These are phyloP conservation scores for Tetragonula carbonaria DNA, from an alignment of 2,888 invertebrate genomes.

Conservation along the genomic window DNA sequence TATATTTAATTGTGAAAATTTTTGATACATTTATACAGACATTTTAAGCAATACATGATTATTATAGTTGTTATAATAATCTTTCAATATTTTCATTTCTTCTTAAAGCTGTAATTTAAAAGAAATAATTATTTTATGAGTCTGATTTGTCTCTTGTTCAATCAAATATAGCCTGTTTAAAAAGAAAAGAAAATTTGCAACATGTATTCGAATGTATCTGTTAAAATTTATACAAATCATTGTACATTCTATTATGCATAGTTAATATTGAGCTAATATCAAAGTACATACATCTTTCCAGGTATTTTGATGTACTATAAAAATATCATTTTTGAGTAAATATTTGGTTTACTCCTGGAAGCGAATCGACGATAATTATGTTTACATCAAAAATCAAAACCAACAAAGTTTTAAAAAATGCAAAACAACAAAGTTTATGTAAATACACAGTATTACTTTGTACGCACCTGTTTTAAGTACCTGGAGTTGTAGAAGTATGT, in stretches of 20 bases:
- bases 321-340: constrained; percentile 59
- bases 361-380: constrained; percentile 35
- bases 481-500: constrained; percentile 60
- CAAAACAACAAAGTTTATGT: constrained; percentile 41
- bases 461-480: constrained; percentile 60
- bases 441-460: constrained; percentile 27
- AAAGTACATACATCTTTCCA: constrained; percentile 57
- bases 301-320: constrained; percentile 54
- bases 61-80: constrained; percentile 27
- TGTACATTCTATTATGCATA: constrained; percentile 66
- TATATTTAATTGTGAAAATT: constrained; percentile 38
- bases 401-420: constrained; percentile 42
- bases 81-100: constrained; percentile 14
- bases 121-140: constrained; percentile 16
- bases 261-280: constrained; percentile 61
- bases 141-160: constrained; percentile 27
- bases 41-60: constrained; percentile 19
- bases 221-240: constrained; percentile 59
- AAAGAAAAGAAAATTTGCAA: constrained; percentile 27
- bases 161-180: constrained; percentile 29
- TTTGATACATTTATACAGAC: constrained; percentile 24
- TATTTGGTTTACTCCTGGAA: constrained; percentile 46
- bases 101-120: constrained; percentile 11
- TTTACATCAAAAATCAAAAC: constrained; percentile 27
- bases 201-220: constrained; percentile 30